Conservation (phyloP, 2,113 vertebrate genomes). For the Rhizomys pruinosus region DNA sequence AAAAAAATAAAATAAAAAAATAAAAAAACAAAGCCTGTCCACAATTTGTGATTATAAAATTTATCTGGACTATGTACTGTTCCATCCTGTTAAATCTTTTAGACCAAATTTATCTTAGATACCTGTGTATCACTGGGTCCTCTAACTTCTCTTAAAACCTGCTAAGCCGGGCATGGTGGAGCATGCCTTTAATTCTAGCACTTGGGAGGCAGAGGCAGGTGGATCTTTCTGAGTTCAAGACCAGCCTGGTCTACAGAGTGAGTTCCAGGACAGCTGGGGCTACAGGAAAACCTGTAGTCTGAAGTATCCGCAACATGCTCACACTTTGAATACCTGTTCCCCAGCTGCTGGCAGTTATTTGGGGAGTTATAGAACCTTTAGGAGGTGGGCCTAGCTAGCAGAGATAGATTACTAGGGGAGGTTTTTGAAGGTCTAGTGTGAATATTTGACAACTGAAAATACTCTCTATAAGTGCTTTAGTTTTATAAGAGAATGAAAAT, state of each 20-base stretch:
- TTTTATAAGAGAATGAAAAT: constrained; percentile 12
- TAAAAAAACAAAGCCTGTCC: too few relatives aligned
- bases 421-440: background rate
- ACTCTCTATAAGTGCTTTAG: background rate
- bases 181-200: too few relatives aligned
- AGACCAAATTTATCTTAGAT: background rate
- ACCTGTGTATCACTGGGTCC: background rate
- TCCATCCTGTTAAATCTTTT: background rate
- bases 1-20: too few relatives aligned
- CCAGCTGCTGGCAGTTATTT: background rate
- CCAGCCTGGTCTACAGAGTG: too few relatives aligned
- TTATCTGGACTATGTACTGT: background rate
- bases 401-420: background rate
- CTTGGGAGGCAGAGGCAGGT: too few relatives aligned
- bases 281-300: background rate
- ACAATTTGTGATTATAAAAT: constrained; percentile 35
- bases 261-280: too few relatives aligned
- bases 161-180: too few relatives aligned
- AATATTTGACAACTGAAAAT: background rate
- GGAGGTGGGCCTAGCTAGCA: background rate
- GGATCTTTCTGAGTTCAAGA: too few relatives aligned
- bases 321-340: background rate
- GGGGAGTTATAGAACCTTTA: too few relatives aligned
- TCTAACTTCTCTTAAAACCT: constrained; percentile 42
- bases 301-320: background rate